A percentile compares a stretch with the other conserved stretches of the same genome.
phyloP scores from a whole-genome alignment of 2,797 vertebrate genomes.

The Acanthiza pusilla region DNA sequence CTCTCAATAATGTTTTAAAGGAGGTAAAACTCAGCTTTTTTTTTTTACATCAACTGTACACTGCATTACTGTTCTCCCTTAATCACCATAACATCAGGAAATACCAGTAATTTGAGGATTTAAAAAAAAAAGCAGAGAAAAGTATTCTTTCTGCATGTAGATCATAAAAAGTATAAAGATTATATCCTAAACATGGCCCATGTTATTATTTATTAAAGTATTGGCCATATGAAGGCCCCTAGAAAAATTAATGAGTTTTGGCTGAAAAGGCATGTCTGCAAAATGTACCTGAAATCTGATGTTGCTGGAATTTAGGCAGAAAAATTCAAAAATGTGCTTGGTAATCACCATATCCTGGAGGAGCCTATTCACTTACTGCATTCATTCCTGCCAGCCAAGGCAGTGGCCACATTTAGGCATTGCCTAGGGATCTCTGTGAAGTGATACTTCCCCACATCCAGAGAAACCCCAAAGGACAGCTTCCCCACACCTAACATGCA shows the following conservation, averaged over 20 bases:
- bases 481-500: rapidly evolving
- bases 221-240: neutral
- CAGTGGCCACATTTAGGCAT: rapidly evolving
- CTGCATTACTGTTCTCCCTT: neutral
- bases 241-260: neutral
- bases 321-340: neutral
- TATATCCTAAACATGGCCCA: neutral
- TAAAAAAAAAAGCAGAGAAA: neutral
- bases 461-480: neutral
- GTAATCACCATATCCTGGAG: neutral
- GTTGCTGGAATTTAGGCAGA: neutral
- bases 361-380: neutral
- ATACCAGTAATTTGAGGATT: neutral
- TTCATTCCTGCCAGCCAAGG: neutral
- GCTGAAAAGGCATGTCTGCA: neutral
- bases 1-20: neutral
- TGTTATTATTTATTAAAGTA: neutral
- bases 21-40: neutral
- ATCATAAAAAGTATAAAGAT: neutral
- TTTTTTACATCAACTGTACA: neutral
- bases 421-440: rapidly evolving
- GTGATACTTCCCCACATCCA: neutral
- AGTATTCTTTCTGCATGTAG: neutral
- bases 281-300: neutral
- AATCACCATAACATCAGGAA: neutral